Conservation (phyloP, 2,797 vertebrate genomes). For the Trachurus trachurus region DNA sequence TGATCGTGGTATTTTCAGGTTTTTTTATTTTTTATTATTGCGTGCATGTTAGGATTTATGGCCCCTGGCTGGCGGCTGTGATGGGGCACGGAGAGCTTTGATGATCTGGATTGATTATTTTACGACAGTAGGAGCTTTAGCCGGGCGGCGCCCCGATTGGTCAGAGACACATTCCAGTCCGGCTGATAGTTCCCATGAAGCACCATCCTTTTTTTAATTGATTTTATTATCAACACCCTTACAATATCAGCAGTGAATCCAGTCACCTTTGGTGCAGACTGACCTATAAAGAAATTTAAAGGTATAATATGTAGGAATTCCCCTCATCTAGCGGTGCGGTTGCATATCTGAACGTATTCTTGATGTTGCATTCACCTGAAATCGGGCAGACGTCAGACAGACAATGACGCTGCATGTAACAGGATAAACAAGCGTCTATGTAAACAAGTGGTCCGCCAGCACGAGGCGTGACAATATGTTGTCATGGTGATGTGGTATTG, state of each 20-base stretch:
- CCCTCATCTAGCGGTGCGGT: too few relatives aligned
- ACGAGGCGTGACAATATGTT: too few relatives aligned
- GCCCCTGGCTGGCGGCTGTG: slow-evolving; percentile 20
- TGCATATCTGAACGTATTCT: too few relatives aligned
- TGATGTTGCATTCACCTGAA: too few relatives aligned
- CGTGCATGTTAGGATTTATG: slow-evolving; percentile 50
- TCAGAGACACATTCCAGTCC: slow-evolving; percentile 42
- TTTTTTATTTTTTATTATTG: slow-evolving; percentile 41
- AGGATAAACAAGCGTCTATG: too few relatives aligned
- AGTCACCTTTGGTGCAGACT: slow-evolving; percentile 1
- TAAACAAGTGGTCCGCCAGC: too few relatives aligned
- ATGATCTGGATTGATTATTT: slow-evolving; percentile 65
- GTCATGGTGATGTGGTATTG: too few relatives aligned
- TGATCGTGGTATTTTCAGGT: slow-evolving; percentile 26
- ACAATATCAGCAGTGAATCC: slow-evolving; percentile 8
- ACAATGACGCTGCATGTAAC: too few relatives aligned
- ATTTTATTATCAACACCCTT: neutral
- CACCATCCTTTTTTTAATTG: neutral
- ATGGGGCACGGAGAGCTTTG: slow-evolving; percentile 47
- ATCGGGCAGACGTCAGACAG: too few relatives aligned
- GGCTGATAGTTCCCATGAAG: slow-evolving; percentile 61
- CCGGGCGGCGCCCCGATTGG: slow-evolving; percentile 44
- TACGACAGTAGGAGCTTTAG: slow-evolving; percentile 15
- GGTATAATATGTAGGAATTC: too few relatives aligned
- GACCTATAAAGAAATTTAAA: neutral